phyloP scores from a whole-genome alignment of 2,113 vertebrate genomes.

The Haliaeetus leucogaster region DNA sequence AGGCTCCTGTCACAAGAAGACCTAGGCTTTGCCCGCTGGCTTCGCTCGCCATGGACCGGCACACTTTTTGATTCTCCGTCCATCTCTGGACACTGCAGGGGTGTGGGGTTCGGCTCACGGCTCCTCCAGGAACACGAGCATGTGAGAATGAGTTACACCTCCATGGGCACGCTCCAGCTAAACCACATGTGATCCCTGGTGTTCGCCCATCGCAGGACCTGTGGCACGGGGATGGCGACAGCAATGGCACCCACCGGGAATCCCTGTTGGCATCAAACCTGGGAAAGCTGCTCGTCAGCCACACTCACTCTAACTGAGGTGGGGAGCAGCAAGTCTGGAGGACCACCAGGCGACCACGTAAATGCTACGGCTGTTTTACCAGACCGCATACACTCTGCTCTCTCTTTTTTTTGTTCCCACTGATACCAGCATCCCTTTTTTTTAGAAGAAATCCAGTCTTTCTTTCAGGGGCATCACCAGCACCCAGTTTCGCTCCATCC shows the following conservation, averaged over 20 bases:
- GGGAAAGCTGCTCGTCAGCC: neutral
- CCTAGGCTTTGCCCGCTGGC: neutral
- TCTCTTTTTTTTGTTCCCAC: neutral
- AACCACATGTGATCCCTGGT: fast-evolving
- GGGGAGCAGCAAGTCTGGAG: neutral
- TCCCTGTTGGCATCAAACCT: too few relatives aligned
- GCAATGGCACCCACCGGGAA: too few relatives aligned
- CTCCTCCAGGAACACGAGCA: neutral
- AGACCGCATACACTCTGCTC: fast-evolving
- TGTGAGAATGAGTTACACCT: fast-evolving
- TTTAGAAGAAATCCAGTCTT: neutral
- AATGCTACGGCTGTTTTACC: fast-evolving
- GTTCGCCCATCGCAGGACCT: fast-evolving
- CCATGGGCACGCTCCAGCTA: neutral
- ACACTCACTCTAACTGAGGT: fast-evolving
- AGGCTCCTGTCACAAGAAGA: neutral
- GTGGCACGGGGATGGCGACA: neutral
- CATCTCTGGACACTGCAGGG: neutral
- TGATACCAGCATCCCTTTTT: neutral
- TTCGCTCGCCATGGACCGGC: neutral
- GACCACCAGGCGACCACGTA: fast-evolving
- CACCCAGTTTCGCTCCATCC: neutral
- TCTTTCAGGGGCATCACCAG: neutral
- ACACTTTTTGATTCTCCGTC: fast-evolving
- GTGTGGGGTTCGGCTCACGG: too few relatives aligned